Conservation (phyloP, 2,797 vertebrate species). For the Antennarius maculatus region DNA sequence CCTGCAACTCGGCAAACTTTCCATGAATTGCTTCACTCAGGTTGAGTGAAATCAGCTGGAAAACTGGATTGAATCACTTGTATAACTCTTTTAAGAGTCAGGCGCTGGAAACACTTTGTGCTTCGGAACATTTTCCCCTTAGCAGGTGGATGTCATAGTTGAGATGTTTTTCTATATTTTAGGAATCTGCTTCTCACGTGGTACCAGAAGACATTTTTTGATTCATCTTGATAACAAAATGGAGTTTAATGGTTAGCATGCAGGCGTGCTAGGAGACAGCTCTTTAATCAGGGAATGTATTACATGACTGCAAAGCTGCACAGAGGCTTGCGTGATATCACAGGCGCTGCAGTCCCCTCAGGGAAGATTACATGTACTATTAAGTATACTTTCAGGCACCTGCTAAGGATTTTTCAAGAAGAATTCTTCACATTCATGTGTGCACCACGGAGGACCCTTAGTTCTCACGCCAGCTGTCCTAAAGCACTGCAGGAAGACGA, state of each 20-base stretch:
- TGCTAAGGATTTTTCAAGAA: conserved; percentile 65
- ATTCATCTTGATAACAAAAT: conserved; percentile 15
- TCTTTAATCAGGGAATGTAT: conserved; percentile 18
- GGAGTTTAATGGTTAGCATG: conserved; percentile 27
- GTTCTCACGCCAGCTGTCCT: conserved; percentile 71
- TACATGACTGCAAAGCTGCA: conserved; percentile 24
- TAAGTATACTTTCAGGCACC: conserved; percentile 58
- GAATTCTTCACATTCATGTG: conserved; percentile 64
- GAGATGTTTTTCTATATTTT: conserved; percentile 28
- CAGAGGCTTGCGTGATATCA: conserved; percentile 41
- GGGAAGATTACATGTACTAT: conserved; percentile 56
- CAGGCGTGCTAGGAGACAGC: background rate
- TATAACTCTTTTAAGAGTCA: conserved; percentile 21
- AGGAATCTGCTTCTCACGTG: conserved; percentile 34
- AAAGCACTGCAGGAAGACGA: conserved; percentile 41
- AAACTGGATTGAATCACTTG: conserved; percentile 10
- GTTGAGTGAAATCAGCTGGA: conserved; percentile 39
- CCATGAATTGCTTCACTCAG: conserved; percentile 12
- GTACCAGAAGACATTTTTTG: conserved; percentile 7
- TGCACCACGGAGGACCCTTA: conserved; percentile 47
- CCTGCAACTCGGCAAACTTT: conserved; percentile 22
- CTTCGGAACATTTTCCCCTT: conserved; percentile 23
- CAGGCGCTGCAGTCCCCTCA: conserved; percentile 24
- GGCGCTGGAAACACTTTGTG: conserved; percentile 22
- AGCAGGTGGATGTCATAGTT: background rate